These are phyloP conservation scores for Manis pentadactyla DNA, from an alignment of 2,797 vertebrate species.

Conservation along the genomic window DNA sequence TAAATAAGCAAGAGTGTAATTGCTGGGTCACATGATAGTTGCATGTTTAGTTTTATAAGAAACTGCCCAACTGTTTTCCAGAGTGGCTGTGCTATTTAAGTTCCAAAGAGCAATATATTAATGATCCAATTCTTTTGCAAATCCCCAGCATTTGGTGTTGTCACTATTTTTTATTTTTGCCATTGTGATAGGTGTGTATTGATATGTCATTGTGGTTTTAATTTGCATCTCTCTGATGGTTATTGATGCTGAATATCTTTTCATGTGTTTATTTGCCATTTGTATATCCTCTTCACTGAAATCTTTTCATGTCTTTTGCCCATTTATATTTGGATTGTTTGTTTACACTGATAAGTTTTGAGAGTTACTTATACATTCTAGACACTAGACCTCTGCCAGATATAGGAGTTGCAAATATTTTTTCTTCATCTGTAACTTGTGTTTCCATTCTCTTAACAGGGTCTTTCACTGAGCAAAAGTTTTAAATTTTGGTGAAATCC, in stretches of 20 bases:
- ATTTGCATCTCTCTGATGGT: background rate
- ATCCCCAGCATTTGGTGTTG: background rate
- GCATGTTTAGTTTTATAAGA: conserved; percentile 2
- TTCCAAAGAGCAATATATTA: background rate
- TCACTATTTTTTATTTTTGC: background rate
- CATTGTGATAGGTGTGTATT: background rate
- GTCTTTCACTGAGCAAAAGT: background rate
- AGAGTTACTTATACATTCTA: background rate
- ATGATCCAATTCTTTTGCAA: background rate
- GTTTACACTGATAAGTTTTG: background rate
- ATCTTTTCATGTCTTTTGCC: background rate
- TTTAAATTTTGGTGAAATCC: background rate
- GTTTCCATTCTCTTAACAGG: background rate
- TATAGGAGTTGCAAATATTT: background rate
- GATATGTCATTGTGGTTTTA: background rate
- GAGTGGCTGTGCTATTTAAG: background rate
- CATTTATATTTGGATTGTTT: conserved; percentile 9
- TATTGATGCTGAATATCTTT: background rate
- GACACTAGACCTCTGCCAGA: background rate
- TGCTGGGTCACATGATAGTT: background rate
- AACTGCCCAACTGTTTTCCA: background rate
- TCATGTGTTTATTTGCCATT: background rate
- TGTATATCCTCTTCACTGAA: conserved; percentile 6
- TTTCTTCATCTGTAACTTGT: background rate
- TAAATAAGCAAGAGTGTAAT: background rate